Evolutionary conservation across 1,140 invertebrate genomes (phyloP).

Genomic region (Bombus vancouverensis): DNA sequence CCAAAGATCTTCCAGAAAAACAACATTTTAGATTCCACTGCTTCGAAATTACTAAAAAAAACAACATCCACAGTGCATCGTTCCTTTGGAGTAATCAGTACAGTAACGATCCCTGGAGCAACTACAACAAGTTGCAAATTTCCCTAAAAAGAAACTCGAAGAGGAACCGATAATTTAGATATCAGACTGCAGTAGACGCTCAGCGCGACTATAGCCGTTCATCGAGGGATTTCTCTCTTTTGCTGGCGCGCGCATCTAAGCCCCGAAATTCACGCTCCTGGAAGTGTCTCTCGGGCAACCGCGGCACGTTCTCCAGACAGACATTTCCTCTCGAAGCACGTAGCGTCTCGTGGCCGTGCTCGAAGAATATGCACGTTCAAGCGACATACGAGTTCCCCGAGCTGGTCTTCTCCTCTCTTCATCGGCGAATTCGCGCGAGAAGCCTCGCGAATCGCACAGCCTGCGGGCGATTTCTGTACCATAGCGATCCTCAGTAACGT

Average conservation of each 20-base stretch:
- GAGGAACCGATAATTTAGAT: conserved; percentile 9
- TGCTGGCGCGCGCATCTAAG: neutral
- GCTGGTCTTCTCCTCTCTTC: neutral
- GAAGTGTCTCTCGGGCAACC: conserved; percentile 30
- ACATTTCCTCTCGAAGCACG: conserved; percentile 32
- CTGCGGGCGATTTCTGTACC: neutral
- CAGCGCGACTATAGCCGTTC: neutral
- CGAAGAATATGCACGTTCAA: conserved; percentile 29
- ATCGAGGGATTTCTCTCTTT: neutral
- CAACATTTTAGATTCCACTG: neutral
- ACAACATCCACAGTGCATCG: neutral
- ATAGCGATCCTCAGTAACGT: neutral
- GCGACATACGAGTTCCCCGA: neutral
- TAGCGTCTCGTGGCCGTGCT: conserved; percentile 16
- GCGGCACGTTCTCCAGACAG: conserved; percentile 22
- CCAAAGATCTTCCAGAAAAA: neutral
- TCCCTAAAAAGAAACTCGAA: neutral
- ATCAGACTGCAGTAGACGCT: neutral
- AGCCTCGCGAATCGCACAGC: neutral
- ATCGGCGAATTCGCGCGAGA: neutral
- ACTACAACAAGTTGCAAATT: neutral
- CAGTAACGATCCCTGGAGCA: neutral
- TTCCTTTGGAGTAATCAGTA: neutral
- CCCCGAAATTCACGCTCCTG: neutral
- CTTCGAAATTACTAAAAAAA: neutral